These are phyloP conservation scores for Rhyacophila brunnea DNA, from an alignment of 1,140 invertebrate genomes.

Conservation along the genomic window DNA sequence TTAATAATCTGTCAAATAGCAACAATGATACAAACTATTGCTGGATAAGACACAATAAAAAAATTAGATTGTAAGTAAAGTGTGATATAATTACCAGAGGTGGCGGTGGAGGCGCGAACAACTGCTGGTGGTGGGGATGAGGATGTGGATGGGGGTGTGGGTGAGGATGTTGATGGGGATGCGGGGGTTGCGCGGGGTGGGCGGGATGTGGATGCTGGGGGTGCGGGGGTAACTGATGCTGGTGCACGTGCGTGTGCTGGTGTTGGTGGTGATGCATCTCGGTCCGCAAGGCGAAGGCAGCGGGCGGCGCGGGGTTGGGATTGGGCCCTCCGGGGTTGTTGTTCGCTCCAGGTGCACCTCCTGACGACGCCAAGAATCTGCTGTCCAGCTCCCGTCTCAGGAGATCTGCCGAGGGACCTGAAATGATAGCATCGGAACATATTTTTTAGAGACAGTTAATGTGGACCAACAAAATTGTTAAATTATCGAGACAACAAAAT, in stretches of 20 bases:
- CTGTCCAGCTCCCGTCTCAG: conserved; percentile 88
- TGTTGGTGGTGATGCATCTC: conserved; percentile 91
- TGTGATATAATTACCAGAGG: conserved; percentile 35
- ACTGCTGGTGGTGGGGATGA: conserved; percentile 42
- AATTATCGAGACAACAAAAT: no score
- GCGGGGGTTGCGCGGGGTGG: conserved; percentile 45
- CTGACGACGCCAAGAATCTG: conserved; percentile 68
- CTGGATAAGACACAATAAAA: no score
- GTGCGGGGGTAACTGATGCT: conserved; percentile 66
- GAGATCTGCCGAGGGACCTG: conserved; percentile 69
- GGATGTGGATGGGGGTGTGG: conserved; percentile 38
- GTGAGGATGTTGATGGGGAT: conserved; percentile 34
- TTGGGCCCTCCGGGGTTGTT: conserved; percentile 36
- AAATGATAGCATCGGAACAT: no score
- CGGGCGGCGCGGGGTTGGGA: conserved; percentile 44
- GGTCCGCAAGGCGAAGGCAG: conserved; percentile 72
- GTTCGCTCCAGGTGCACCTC: conserved; percentile 46
- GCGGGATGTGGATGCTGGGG: conserved; percentile 46
- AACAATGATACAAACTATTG: no score
- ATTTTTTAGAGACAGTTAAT: no score
- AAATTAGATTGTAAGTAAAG: no score
- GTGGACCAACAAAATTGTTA: no score
- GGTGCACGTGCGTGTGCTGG: conserved; percentile 88
- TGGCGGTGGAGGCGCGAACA: conserved; percentile 52
- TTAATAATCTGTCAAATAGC: no score